Evolutionary conservation across 2,888 invertebrate genomes (phyloP).

Genomic region (Silvanus unidentatus): DNA sequence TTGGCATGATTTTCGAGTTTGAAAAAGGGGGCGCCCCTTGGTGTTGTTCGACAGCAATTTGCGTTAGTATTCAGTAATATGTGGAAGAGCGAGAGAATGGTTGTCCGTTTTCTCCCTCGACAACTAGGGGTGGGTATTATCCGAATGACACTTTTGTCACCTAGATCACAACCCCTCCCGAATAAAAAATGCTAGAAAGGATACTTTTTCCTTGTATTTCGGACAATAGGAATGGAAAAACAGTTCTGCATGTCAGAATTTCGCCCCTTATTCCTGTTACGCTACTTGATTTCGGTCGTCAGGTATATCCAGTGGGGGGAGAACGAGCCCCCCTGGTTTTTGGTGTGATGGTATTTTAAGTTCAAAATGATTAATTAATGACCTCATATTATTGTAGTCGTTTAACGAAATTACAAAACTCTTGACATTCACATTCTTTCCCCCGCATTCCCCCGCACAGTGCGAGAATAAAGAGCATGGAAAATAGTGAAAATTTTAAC

Average conservation of each 20-base stretch:
- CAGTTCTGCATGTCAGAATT: background rate
- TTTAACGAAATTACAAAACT: too few relatives aligned
- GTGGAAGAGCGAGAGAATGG: constrained; percentile 3
- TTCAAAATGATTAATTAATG: constrained; percentile 1
- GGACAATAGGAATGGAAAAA: too few relatives aligned
- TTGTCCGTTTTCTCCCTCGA: background rate
- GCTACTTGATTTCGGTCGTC: constrained; percentile 1
- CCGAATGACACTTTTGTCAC: constrained; percentile 26
- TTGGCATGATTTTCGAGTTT: constrained; percentile 31
- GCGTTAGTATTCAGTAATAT: constrained; percentile 29
- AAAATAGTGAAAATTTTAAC: too few relatives aligned
- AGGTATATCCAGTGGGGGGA: too few relatives aligned
- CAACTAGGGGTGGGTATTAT: constrained; percentile 13
- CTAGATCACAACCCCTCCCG: constrained; percentile 16
- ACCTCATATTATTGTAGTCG: background rate
- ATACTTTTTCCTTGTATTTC: too few relatives aligned
- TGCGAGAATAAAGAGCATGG: too few relatives aligned
- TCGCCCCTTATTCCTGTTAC: background rate
- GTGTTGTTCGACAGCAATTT: constrained; percentile 23
- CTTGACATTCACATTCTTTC: too few relatives aligned
- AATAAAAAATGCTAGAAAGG: constrained; percentile 16
- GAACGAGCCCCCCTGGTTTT: too few relatives aligned
- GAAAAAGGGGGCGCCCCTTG: constrained; percentile 22
- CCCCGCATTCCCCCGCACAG: too few relatives aligned
- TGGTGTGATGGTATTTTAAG: background rate